Conservation (phyloP, 2,888 invertebrate genomes). For the Lycia hirtaria region DNA sequence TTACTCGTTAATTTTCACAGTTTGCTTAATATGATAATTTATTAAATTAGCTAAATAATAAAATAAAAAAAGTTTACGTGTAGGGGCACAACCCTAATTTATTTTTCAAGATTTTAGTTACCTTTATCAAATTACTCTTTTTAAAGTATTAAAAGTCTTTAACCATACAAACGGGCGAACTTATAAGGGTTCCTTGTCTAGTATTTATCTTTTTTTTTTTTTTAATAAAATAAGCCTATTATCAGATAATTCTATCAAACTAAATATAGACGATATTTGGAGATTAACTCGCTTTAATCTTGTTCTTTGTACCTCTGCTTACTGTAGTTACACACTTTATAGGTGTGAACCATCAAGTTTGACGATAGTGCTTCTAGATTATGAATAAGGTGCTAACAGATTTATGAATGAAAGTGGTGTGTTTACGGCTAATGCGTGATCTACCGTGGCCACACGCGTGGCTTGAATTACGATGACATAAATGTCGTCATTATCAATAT, state of each 20-base stretch:
- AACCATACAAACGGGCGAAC: no score
- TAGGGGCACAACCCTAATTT: no score
- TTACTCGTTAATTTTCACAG: no score
- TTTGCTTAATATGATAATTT: no score
- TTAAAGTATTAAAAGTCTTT: no score
- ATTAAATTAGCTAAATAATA: no score
- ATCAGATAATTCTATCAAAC: background rate
- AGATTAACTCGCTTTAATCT: constrained; percentile 6
- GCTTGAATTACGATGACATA: constrained; percentile 31
- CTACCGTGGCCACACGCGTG: constrained; percentile 9
- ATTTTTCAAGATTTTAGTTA: no score
- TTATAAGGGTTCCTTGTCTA: no score
- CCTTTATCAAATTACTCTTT: no score
- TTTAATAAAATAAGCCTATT: no score
- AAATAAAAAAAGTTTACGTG: no score
- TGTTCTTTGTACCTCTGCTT: background rate
- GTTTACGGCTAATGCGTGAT: constrained; percentile 22
- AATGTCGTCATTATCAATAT: constrained; percentile 37
- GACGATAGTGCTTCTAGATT: constrained; percentile 14
- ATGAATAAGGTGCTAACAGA: constrained; percentile 22
- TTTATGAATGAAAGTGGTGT: constrained; percentile 25
- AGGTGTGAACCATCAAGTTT: constrained; percentile 14
- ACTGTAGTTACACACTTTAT: constrained; percentile 12
- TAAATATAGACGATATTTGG: background rate
- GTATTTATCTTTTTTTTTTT: no score